Evolutionary conservation across 2,797 vertebrate genomes (phyloP).

Genomic region (Rhyacichthys aspro): DNA sequence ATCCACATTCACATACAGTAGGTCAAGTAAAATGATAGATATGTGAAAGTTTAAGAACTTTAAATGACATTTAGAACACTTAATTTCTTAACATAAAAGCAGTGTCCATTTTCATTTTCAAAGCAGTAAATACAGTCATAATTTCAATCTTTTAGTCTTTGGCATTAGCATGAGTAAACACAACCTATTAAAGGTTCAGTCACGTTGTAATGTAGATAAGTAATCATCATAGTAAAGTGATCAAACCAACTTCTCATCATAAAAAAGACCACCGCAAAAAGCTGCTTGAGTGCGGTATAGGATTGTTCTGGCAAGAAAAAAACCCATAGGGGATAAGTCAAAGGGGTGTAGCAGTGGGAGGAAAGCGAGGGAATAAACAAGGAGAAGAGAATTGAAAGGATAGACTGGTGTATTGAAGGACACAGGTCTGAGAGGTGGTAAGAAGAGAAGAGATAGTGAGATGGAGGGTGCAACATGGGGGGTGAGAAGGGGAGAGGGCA

Average conservation of each 20-base stretch:
- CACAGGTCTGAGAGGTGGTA: conserved; percentile 47
- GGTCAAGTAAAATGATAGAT: too few species aligned
- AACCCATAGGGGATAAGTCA: conserved; percentile 11
- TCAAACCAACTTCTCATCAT: background rate
- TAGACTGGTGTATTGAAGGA: conserved; percentile 41
- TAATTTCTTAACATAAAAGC: too few species aligned
- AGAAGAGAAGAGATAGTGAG: conserved; percentile 47
- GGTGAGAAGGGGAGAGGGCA: conserved; percentile 38
- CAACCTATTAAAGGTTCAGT: too few species aligned
- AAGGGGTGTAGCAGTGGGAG: conserved; percentile 20
- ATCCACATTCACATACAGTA: too few species aligned
- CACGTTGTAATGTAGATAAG: too few species aligned
- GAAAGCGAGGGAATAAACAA: background rate
- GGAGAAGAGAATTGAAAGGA: background rate
- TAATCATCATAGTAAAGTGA: too few species aligned
- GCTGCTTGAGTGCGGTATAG: background rate
- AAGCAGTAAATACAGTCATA: too few species aligned
- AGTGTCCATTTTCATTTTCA: too few species aligned
- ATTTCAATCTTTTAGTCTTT: too few species aligned
- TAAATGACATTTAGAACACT: too few species aligned
- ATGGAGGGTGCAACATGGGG: conserved; percentile 49
- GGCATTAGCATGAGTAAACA: too few species aligned
- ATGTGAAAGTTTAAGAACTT: too few species aligned
- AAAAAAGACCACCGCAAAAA: background rate
- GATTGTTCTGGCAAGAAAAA: conserved; percentile 15